A percentile compares a stretch with the other conserved stretches of the same genome.
Conservation (phyloP, 2,113 vertebrate species). For the Aptenodytes forsteri region DNA sequence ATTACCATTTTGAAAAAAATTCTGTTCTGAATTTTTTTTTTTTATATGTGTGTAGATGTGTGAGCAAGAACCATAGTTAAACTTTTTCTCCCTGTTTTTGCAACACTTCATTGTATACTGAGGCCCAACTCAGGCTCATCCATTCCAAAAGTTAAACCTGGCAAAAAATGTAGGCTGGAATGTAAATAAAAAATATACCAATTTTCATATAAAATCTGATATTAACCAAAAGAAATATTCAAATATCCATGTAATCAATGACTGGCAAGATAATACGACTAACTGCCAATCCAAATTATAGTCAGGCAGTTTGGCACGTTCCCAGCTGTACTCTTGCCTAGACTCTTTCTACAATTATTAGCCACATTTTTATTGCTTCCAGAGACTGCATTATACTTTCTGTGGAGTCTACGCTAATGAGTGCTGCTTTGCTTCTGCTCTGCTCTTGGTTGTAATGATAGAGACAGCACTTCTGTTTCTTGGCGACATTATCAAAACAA, state of each 20-base stretch:
- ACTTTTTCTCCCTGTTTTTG: neutral
- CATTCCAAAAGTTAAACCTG: neutral
- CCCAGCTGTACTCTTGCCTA: neutral
- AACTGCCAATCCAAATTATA: conserved; percentile 54
- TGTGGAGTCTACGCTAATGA: neutral
- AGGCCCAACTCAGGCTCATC: neutral
- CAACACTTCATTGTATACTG: neutral
- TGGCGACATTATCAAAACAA: conserved; percentile 11
- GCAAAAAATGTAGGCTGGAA: neutral
- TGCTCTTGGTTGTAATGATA: neutral
- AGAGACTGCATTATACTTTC: conserved; percentile 19
- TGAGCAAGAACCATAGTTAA: neutral
- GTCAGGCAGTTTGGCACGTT: conserved; percentile 15
- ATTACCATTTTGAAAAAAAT: neutral
- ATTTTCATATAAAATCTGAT: conserved; percentile 20
- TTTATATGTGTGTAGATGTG: neutral
- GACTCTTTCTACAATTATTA: conserved; percentile 17
- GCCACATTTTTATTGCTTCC: conserved; percentile 34
- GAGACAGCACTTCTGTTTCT: conserved; percentile 34
- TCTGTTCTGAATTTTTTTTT: neutral
- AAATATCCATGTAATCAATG: conserved; percentile 12
- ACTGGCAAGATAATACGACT: conserved; percentile 13
- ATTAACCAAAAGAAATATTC: conserved; percentile 21
- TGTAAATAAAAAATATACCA: neutral
- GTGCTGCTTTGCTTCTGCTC: neutral